Conservation (phyloP, 92 coral and sea anemone species). For the Paragorgia papillata region DNA sequence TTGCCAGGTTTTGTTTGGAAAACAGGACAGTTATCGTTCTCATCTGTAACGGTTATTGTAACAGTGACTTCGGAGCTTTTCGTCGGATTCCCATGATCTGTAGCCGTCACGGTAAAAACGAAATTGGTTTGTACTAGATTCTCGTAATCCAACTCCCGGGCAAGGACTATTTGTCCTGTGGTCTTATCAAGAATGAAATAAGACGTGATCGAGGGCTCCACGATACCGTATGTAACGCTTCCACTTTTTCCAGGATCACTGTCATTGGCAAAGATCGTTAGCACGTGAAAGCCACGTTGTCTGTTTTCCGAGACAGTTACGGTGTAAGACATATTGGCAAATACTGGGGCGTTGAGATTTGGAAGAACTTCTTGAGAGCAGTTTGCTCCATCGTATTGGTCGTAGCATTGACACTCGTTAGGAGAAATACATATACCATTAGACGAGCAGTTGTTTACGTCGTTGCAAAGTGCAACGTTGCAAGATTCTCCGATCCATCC, state of each 20-base stretch:
- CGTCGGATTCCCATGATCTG: slow-evolving; percentile 67
- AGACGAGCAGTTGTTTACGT: slow-evolving; percentile 67
- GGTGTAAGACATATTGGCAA: neutral
- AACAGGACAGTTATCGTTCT: slow-evolving; percentile 75
- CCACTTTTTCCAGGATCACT: slow-evolving; percentile 27
- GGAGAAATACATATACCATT: slow-evolving; percentile 73
- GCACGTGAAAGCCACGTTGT: neutral
- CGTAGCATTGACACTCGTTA: slow-evolving; percentile 63
- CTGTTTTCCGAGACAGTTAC: slow-evolving; percentile 23
- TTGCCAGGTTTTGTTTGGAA: slow-evolving; percentile 44
- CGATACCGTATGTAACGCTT: slow-evolving; percentile 1
- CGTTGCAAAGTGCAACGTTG: slow-evolving; percentile 61
- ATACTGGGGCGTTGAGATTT: slow-evolving; percentile 12
- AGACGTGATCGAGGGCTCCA: neutral
- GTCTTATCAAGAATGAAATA: slow-evolving; percentile 3
- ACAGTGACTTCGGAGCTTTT: slow-evolving; percentile 45
- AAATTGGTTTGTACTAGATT: slow-evolving; percentile 28
- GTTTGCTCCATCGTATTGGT: slow-evolving; percentile 27
- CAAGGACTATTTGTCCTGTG: slow-evolving; percentile 6
- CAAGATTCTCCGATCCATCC: slow-evolving; percentile 74
- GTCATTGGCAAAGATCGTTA: slow-evolving; percentile 23
- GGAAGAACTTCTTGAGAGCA: neutral
- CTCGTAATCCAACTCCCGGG: slow-evolving; percentile 56
- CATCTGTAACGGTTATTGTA: slow-evolving; percentile 51
- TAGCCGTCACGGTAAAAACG: slow-evolving; percentile 60